Conservation (phyloP, 2,113 vertebrate species). For the Tamias sibiricus region DNA sequence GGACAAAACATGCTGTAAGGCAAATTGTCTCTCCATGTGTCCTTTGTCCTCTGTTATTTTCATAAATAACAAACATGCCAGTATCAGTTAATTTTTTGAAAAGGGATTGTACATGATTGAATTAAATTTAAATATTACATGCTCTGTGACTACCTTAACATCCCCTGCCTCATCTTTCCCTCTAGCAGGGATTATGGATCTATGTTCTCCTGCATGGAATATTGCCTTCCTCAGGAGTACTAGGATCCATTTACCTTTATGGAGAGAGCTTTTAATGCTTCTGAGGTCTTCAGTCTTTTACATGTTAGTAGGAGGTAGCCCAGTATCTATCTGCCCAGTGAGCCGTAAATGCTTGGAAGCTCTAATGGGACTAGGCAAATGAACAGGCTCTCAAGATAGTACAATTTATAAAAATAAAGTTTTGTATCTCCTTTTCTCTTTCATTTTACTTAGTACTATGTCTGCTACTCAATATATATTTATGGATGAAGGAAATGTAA, state of each 20-base stretch:
- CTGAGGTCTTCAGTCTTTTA: not conserved
- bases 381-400: not conserved
- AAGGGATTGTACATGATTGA: not conserved
- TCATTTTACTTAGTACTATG: not conserved
- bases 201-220: not conserved
- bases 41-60: constrained; percentile 66
- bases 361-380: not conserved
- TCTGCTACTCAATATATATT: not conserved
- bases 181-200: not conserved
- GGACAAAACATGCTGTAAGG: constrained; percentile 56
- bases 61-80: constrained; percentile 52
- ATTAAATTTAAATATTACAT: not conserved
- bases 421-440: not conserved
- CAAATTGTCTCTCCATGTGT: constrained; percentile 4
- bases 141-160: not conserved
- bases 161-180: not conserved
- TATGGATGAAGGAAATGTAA: constrained; percentile 18
- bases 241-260: not conserved
- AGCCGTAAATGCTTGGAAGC: not conserved
- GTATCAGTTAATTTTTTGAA: constrained; percentile 45
- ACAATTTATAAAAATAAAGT: constrained; percentile 11
- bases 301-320: not conserved
- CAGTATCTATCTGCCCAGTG: not conserved
- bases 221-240: not conserved
- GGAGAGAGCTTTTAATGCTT: not conserved